These are phyloP conservation scores for Apodemia hepburni DNA, from an alignment of 2,888 invertebrate genomes.

Conservation along the genomic window DNA sequence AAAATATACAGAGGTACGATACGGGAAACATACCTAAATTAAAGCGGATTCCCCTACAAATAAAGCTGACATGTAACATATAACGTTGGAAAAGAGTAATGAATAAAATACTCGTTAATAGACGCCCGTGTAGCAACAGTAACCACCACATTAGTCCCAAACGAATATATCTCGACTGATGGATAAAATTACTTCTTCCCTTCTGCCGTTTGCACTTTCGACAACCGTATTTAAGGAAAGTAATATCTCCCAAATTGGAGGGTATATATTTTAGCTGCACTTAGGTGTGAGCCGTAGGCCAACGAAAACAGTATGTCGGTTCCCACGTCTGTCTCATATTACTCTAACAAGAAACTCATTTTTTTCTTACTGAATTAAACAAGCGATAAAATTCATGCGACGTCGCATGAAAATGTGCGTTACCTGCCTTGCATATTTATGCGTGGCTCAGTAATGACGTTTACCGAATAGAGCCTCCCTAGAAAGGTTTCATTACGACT, in stretches of 20 bases:
- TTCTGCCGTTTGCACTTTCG: conserved; percentile 53
- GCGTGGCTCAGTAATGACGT: conserved; percentile 76
- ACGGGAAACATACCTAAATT: not conserved
- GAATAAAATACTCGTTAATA: conserved; percentile 71
- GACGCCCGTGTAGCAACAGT: conserved; percentile 52
- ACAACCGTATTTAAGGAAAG: conserved; percentile 62
- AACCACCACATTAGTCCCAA: conserved; percentile 65
- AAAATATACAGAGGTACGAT: not conserved
- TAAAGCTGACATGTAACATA: conserved; percentile 51
- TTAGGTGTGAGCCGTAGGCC: conserved; percentile 60
- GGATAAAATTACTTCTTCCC: conserved; percentile 65
- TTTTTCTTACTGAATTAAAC: conserved; percentile 77
- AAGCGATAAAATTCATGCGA: conserved; percentile 79
- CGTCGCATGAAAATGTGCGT: conserved; percentile 80
- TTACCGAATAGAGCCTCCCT: conserved; percentile 57
- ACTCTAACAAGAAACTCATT: conserved; percentile 69
- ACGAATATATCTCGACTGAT: conserved; percentile 53
- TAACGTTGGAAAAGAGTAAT: conserved; percentile 56
- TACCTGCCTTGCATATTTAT: conserved; percentile 80
- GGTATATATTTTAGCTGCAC: conserved; percentile 70
- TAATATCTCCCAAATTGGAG: conserved; percentile 69
- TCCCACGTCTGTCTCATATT: conserved; percentile 74
- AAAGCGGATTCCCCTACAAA: conserved; percentile 40
- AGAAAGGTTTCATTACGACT: conserved; percentile 66
- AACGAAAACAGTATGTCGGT: conserved; percentile 54